Conservation (phyloP, 2,113 vertebrate genomes). For the Eulacestoma nigropectus region DNA sequence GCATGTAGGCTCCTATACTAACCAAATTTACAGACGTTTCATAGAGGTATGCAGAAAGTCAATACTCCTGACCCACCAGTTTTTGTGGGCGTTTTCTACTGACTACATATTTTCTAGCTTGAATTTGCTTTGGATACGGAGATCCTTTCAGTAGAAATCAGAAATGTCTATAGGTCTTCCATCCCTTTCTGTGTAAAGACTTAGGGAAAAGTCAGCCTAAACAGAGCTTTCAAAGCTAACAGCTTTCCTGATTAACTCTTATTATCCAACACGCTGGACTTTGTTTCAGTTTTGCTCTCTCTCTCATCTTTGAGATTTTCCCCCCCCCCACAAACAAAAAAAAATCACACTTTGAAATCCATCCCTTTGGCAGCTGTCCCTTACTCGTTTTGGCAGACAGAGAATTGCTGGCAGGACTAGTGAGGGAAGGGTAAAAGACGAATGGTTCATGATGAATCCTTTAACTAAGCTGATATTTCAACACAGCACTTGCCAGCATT, state of each 20-base stretch:
- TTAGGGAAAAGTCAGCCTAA: neutral
- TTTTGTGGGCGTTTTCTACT: neutral
- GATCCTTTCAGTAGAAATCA: neutral
- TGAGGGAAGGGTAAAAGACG: conserved; percentile 65
- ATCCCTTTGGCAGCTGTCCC: conserved; percentile 50
- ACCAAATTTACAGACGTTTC: neutral
- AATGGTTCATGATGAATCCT: conserved; percentile 64
- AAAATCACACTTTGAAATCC: conserved; percentile 33
- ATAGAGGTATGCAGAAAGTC: neutral
- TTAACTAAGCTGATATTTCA: conserved; percentile 71
- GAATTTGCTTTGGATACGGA: neutral
- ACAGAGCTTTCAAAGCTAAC: neutral
- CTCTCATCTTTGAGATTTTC: too few relatives aligned
- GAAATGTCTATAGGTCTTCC: neutral
- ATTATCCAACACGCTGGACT: neutral
- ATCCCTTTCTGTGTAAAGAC: neutral
- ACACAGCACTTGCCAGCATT: conserved; percentile 42
- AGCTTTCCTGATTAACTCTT: conserved; percentile 25
- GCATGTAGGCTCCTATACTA: neutral
- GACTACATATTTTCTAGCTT: neutral
- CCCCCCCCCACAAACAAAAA: too few relatives aligned
- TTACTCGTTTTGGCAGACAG: conserved; percentile 49
- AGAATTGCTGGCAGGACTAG: conserved; percentile 52
- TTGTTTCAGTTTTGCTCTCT: too few relatives aligned
- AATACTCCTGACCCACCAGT: fast-evolving